Evolutionary conservation across 2,888 invertebrate genomes (phyloP), one percentile per base, ranked within the genome.

Genomic region (Synanthedon myopaeformis): DNA sequence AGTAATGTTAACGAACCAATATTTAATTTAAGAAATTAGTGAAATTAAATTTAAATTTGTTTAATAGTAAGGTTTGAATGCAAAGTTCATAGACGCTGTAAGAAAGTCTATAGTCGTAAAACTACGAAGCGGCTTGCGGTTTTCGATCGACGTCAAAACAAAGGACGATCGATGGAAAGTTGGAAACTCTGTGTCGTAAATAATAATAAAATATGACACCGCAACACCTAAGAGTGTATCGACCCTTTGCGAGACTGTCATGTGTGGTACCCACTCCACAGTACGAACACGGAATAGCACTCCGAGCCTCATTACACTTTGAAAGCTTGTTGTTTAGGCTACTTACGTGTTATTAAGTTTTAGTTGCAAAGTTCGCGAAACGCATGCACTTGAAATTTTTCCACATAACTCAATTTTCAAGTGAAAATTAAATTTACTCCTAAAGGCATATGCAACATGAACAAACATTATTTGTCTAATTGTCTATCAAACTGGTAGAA

Each of bases 261-360:
- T 60, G 60, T 62, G 58, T 58, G 61, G 59, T 58, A 61, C 60
- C 56, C 56, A 54, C 59, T 57, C 57, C 58, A 61, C 55, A 61
- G 61, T 59, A 54, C 61, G 58, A 64, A 74, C 73, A 74, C 65
- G 73, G 69, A 67, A 71, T 62, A 59, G 70, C 72, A 74, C 73
- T 72, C 63, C 58, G 59, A 59, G 52, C 54, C 65, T 69, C 70
- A 72, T 71, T 70, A 72, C 59, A 63, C 58, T 67, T 67, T 68
- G 67, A 69, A 65, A 69, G 69, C 65, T 60, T 64, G 65, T 67
- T 68, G 66, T 65, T 66, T 61, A 12, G 57, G 62, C 60, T 61
- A 59, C 58, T 65, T 62, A 61, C 35, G 35, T 35, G 35, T 59
- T 52, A 41, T 52, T 50, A 50, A 42, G 52, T 53, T 45, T 51